These are phyloP conservation scores for Forbesichthys agassizii DNA, from an alignment of 2,113 vertebrate genomes.

Conservation along the genomic window DNA sequence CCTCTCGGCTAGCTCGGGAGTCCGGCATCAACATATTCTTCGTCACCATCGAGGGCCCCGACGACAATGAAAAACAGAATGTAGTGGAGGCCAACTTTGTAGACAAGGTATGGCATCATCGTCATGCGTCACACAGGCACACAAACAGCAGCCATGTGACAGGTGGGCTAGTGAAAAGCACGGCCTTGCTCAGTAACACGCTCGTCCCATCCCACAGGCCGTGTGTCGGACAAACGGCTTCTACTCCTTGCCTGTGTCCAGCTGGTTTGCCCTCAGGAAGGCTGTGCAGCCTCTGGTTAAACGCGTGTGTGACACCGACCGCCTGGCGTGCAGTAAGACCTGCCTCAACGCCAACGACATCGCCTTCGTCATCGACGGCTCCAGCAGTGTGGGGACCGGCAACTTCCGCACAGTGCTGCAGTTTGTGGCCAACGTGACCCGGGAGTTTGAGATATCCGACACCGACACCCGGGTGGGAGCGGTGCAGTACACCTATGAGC, in stretches of 20 bases:
- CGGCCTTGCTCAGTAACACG: neutral
- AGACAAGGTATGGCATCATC: slow-evolving; percentile 83
- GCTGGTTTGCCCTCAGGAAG: slow-evolving; percentile 91
- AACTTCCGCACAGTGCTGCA: slow-evolving; percentile 96
- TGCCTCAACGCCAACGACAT: slow-evolving; percentile 96
- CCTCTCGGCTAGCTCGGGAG: slow-evolving; percentile 89
- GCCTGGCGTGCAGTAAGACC: slow-evolving; percentile 94
- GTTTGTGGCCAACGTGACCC: slow-evolving; percentile 94
- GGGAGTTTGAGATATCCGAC: slow-evolving; percentile 95
- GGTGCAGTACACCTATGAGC: slow-evolving; percentile 97
- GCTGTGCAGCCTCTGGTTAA: slow-evolving; percentile 87
- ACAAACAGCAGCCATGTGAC: neutral
- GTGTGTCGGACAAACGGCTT: slow-evolving; percentile 93
- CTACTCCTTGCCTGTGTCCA: slow-evolving; percentile 85
- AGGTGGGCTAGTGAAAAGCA: neutral
- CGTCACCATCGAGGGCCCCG: slow-evolving; percentile 91
- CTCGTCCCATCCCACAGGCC: slow-evolving; percentile 73
- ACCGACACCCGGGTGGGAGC: slow-evolving; percentile 91
- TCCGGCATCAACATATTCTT: slow-evolving; percentile 98
- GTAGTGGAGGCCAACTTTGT: slow-evolving; percentile 89
- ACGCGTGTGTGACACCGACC: slow-evolving; percentile 86
- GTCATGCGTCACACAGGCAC: too few relatives aligned
- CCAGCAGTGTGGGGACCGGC: slow-evolving; percentile 91
- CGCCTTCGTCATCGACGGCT: slow-evolving; percentile 94
- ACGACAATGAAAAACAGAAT: slow-evolving; percentile 86